Evolutionary conservation across 2,797 vertebrate species (phyloP).

Genomic region (Anisognathus igniventris): DNA sequence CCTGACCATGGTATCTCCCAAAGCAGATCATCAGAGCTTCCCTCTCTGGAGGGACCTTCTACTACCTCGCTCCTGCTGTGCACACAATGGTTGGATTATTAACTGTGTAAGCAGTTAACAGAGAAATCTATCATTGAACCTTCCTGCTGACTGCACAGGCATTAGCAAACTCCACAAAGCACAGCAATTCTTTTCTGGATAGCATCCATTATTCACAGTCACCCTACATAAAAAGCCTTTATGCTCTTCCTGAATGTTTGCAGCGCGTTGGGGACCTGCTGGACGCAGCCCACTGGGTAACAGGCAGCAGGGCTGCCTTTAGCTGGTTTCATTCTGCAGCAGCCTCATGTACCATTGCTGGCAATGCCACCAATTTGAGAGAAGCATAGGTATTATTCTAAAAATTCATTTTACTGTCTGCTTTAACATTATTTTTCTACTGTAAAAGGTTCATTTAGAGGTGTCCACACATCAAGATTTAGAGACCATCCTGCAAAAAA

Average conservation of each 20-base stretch:
- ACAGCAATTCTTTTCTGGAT: neutral
- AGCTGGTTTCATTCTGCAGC: neutral
- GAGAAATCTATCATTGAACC: neutral
- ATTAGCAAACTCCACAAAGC: neutral
- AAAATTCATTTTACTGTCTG: neutral
- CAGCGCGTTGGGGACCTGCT: neutral
- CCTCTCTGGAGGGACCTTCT: neutral
- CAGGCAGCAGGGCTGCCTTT: fast-evolving
- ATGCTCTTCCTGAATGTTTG: neutral
- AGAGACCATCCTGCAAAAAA: neutral
- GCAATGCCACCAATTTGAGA: neutral
- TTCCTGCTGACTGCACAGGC: neutral
- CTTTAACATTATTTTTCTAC: neutral
- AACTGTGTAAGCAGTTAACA: neutral
- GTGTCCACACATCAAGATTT: neutral
- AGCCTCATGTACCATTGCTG: neutral
- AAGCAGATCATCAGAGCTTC: neutral
- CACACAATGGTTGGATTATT: neutral
- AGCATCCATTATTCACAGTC: neutral
- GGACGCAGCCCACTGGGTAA: neutral
- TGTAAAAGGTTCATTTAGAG: neutral
- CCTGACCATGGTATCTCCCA: neutral
- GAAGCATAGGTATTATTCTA: neutral
- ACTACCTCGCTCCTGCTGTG: neutral
- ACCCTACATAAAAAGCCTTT: constrained; percentile 17